These are phyloP conservation scores for Stegana nigrithorax DNA, from an alignment of 2,888 invertebrate species.

Conservation along the genomic window DNA sequence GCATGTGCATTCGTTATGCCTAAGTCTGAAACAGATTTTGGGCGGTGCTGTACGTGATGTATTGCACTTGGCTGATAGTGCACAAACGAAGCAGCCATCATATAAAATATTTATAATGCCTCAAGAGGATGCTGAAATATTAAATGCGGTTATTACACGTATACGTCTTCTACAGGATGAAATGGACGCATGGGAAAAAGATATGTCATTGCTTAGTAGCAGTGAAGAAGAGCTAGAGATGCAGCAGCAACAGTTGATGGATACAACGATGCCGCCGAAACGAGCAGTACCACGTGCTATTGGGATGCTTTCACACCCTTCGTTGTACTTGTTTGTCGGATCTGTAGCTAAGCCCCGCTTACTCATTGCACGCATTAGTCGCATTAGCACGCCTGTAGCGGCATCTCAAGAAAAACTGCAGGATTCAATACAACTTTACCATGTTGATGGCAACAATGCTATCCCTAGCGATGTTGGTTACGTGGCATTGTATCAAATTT, in stretches of 20 bases:
- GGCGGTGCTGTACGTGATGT: conserved; percentile 47
- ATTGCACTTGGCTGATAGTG: conserved; percentile 42
- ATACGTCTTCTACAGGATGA: conserved; percentile 45
- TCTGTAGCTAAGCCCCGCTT: conserved; percentile 4
- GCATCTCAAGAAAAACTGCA: conserved; percentile 38
- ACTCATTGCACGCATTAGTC: conserved; percentile 44
- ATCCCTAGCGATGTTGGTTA: no score
- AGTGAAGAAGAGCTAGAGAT: neutral
- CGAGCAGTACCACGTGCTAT: neutral
- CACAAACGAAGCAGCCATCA: no score
- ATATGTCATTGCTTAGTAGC: neutral
- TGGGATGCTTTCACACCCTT: neutral
- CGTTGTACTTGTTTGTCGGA: conserved; percentile 32
- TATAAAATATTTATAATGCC: no score
- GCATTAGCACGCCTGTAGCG: conserved; percentile 49
- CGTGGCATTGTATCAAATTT: conserved; percentile 70
- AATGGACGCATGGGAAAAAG: conserved; percentile 12
- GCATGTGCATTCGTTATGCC: conserved; percentile 37
- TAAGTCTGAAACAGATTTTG: conserved; percentile 35
- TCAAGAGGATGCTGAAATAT: neutral
- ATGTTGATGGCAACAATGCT: no score
- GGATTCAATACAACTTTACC: conserved; percentile 63
- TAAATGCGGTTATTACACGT: conserved; percentile 48
- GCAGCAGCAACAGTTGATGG: neutral
- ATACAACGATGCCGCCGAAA: neutral